These are phyloP conservation scores for Coelopa pilipes DNA, from an alignment of 2,888 invertebrate species.

Conservation along the genomic window DNA sequence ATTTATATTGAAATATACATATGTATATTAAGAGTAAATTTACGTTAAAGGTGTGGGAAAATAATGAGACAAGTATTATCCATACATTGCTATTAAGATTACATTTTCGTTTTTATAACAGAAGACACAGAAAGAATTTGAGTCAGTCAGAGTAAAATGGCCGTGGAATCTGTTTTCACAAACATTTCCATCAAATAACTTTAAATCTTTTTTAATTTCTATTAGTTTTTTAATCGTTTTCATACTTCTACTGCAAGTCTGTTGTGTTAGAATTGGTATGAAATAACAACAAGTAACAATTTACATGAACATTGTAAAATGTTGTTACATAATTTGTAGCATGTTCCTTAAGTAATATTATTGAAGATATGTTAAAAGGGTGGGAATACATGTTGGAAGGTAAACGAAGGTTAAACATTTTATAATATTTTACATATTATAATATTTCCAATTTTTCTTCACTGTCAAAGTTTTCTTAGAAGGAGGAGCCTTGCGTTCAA, in stretches of 20 bases:
- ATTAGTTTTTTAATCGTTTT: background rate
- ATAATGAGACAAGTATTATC: slow-evolving; percentile 67
- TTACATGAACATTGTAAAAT: too few species aligned
- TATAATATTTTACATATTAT: too few species aligned
- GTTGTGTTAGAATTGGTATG: too few species aligned
- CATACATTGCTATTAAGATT: slow-evolving; percentile 59
- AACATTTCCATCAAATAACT: background rate
- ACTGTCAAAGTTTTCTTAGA: too few species aligned
- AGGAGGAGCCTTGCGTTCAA: too few species aligned
- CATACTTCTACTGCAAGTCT: background rate
- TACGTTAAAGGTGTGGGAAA: slow-evolving; percentile 61
- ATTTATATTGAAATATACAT: slow-evolving; percentile 11
- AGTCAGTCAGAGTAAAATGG: slow-evolving; percentile 52
- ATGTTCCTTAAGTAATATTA: too few species aligned
- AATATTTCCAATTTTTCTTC: too few species aligned
- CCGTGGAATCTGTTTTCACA: slow-evolving; percentile 52
- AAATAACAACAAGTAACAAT: too few species aligned
- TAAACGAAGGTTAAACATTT: too few species aligned
- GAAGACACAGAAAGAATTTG: slow-evolving; percentile 47
- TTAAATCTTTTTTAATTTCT: background rate
- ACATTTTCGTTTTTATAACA: slow-evolving; percentile 19
- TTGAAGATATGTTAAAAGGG: too few species aligned
- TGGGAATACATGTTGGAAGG: too few species aligned
- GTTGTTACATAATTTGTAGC: too few species aligned
- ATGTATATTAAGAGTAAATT: slow-evolving; percentile 21